Evolutionary conservation across 1,140 invertebrate genomes (phyloP).

Genomic region (Elymnias hypermnestra): DNA sequence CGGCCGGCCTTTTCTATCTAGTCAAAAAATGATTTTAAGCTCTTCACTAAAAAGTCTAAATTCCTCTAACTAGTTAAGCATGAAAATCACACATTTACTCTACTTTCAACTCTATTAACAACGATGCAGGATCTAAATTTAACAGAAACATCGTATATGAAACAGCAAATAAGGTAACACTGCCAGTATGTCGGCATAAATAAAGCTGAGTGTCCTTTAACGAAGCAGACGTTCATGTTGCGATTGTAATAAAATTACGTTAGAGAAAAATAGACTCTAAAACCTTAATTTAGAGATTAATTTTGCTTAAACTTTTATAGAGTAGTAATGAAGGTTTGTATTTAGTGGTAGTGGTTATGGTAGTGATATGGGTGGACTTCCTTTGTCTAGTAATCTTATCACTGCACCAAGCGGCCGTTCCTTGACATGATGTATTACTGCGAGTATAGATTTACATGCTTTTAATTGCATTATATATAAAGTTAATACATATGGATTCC

Average conservation of each 20-base stretch:
- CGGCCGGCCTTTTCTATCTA: constrained; percentile 27
- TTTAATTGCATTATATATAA: constrained; percentile 15
- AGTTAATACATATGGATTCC: no score
- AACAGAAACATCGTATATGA: constrained; percentile 25
- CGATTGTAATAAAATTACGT: constrained; percentile 45
- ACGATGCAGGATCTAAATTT: constrained; percentile 33
- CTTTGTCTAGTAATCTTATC: constrained; percentile 74
- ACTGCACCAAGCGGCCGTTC: constrained; percentile 50
- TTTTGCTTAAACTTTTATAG: constrained; percentile 21
- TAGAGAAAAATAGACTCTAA: constrained; percentile 38
- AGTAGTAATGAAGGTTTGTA: constrained; percentile 65
- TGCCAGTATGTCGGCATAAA: constrained; percentile 70
- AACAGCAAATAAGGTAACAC: constrained; percentile 59
- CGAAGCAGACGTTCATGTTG: constrained; percentile 68
- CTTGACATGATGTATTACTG: constrained; percentile 67
- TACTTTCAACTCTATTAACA: constrained; percentile 48
- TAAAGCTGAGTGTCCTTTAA: constrained; percentile 73
- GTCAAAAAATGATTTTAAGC: constrained; percentile 44
- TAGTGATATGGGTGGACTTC: constrained; percentile 73
- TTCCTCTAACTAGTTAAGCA: constrained; percentile 26
- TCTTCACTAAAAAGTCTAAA: constrained; percentile 36
- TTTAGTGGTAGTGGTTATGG: constrained; percentile 60
- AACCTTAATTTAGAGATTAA: constrained; percentile 36
- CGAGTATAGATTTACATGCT: constrained; percentile 50
- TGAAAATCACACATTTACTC: constrained; percentile 15